Conservation (phyloP, 2,113 vertebrate genomes). For the Nicator chloris region DNA sequence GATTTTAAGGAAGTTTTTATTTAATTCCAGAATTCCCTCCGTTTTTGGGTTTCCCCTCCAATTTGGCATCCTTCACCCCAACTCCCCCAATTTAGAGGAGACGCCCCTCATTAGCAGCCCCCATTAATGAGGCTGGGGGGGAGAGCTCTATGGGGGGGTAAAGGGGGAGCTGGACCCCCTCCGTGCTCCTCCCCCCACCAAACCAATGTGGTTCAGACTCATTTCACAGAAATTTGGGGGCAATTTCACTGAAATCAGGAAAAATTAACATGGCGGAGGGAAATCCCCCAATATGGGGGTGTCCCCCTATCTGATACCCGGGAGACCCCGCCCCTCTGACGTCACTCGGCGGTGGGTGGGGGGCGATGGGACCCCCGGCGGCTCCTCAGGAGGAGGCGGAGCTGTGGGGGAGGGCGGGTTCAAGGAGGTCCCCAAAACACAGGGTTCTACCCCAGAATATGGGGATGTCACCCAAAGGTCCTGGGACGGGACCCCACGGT, state of each 20-base stretch:
- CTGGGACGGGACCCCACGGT: fast-evolving
- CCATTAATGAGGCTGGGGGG: neutral
- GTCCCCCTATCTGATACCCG: neutral
- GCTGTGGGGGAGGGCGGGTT: neutral
- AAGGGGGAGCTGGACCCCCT: neutral
- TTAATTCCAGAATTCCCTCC: neutral
- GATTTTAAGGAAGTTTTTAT: neutral
- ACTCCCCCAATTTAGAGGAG: neutral
- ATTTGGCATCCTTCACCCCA: neutral
- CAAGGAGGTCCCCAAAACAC: neutral
- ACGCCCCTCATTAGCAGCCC: neutral
- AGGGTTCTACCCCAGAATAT: neutral
- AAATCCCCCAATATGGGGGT: neutral
- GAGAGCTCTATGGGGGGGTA: neutral
- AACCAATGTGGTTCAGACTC: neutral
- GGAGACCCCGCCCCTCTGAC: neutral
- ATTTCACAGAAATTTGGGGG: neutral
- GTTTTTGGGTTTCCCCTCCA: neutral
- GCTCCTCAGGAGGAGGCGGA: neutral
- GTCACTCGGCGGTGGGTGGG: neutral
- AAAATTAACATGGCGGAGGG: neutral
- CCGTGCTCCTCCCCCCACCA: neutral
- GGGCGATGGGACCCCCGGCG: neutral
- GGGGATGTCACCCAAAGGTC: neutral
- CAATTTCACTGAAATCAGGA: neutral